These are phyloP conservation scores for Scaptomyza cyrtandrae DNA, from an alignment of 2,888 invertebrate genomes.

Conservation along the genomic window DNA sequence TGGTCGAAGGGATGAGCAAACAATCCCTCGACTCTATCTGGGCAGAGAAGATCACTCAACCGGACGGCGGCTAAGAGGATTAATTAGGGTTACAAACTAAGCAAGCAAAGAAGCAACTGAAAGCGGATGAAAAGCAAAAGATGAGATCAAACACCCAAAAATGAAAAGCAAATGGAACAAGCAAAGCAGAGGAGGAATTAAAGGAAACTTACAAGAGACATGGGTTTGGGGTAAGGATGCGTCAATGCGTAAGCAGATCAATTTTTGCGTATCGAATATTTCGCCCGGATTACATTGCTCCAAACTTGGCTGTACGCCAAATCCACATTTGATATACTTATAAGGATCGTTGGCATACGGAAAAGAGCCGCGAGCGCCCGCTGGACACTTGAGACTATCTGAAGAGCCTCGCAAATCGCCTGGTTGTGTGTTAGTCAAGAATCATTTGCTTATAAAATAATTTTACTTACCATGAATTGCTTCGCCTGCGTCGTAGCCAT, in stretches of 20 bases:
- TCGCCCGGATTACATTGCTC: conserved; percentile 87
- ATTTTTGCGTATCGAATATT: conserved; percentile 86
- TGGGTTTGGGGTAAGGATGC: conserved; percentile 3
- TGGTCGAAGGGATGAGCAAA: conserved; percentile 88
- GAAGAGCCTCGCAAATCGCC: conserved; percentile 24
- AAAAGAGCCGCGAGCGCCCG: conserved; percentile 85
- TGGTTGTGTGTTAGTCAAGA: conserved; percentile 54
- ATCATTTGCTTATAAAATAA: neutral
- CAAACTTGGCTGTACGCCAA: conserved; percentile 85
- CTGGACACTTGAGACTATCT: conserved; percentile 81
- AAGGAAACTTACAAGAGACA: conserved; percentile 59
- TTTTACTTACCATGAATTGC: conserved; percentile 53
- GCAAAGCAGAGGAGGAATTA: conserved; percentile 6
- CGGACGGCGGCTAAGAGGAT: conserved; percentile 39
- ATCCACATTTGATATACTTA: conserved; percentile 87
- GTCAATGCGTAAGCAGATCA: conserved; percentile 85
- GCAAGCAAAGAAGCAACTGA: conserved; percentile 17
- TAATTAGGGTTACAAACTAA: conserved; percentile 33
- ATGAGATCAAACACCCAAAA: conserved; percentile 31
- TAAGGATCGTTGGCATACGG: conserved; percentile 86
- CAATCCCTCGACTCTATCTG: conserved; percentile 85
- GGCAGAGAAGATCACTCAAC: conserved; percentile 82
- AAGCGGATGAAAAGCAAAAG: conserved; percentile 46
- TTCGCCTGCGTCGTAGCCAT: conserved; percentile 25
- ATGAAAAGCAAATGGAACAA: conserved; percentile 60